Percentiles rank a stretch among this genome's conserved stretches.
These are phyloP conservation scores for Pangasius mekongensis DNA, from an alignment of 2,797 vertebrate genomes.

Conservation along the genomic window DNA sequence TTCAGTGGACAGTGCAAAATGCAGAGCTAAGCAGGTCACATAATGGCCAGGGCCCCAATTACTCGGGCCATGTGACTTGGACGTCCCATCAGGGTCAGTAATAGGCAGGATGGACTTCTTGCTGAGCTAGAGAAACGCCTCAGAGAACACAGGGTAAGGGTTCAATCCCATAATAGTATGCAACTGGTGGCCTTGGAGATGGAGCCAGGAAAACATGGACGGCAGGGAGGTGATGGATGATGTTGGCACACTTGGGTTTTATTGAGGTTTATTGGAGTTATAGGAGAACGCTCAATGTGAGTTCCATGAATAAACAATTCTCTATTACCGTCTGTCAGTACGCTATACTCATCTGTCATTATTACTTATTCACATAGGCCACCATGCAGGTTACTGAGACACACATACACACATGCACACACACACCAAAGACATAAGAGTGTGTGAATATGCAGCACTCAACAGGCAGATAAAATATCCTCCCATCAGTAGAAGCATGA, in stretches of 20 bases:
- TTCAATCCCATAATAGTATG: slow-evolving; percentile 48
- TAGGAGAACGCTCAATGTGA: slow-evolving; percentile 49
- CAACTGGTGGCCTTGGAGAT: slow-evolving; percentile 50
- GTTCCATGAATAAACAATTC: slow-evolving; percentile 60
- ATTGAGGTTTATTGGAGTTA: slow-evolving; percentile 59
- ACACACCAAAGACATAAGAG: slow-evolving; percentile 24
- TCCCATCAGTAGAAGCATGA: slow-evolving; percentile 36
- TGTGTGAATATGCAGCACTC: slow-evolving; percentile 51
- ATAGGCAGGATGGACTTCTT: slow-evolving; percentile 36
- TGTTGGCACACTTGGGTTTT: slow-evolving; percentile 45
- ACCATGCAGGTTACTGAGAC: slow-evolving; percentile 50
- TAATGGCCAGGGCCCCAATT: slow-evolving; percentile 41
- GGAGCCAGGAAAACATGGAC: slow-evolving; percentile 44
- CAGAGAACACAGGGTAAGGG: slow-evolving; percentile 44
- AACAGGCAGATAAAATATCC: slow-evolving; percentile 58
- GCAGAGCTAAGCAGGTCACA: slow-evolving; percentile 42
- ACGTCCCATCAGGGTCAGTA: slow-evolving; percentile 36
- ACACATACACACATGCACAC: slow-evolving; percentile 16
- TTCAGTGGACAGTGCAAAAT: slow-evolving; percentile 21
- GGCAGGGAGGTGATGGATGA: slow-evolving; percentile 55
- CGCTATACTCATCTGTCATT: slow-evolving; percentile 55
- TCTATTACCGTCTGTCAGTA: slow-evolving; percentile 58
- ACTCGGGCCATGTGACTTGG: slow-evolving; percentile 31
- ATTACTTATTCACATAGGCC: slow-evolving; percentile 59
- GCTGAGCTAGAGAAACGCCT: slow-evolving; percentile 36